Evolutionary conservation across 2,888 invertebrate species (phyloP).

Genomic region (Eledone cirrhosa): DNA sequence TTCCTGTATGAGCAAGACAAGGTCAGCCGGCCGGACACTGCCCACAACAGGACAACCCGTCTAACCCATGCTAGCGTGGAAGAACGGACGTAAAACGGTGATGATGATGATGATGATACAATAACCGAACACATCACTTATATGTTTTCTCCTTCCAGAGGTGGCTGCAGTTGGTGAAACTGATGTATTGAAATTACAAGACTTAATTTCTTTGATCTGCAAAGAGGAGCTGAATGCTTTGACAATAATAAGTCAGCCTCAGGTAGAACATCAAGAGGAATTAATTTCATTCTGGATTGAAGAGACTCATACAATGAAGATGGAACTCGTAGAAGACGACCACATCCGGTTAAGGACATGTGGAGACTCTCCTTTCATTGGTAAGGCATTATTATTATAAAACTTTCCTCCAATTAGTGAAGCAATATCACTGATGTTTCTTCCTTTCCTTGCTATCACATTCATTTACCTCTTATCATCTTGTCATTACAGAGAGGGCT

Average conservation of each 20-base stretch:
- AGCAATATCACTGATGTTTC: too few species aligned
- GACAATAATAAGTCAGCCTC: conserved; percentile 4
- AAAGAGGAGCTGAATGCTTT: conserved; percentile 39
- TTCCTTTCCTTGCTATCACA: too few species aligned
- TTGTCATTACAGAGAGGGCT: too few species aligned
- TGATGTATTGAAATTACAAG: conserved; percentile 46
- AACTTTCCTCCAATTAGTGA: not conserved
- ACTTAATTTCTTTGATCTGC: conserved; percentile 42
- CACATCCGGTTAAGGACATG: conserved; percentile 51
- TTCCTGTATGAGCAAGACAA: too few species aligned
- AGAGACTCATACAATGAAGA: conserved; percentile 41
- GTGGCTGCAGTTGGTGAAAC: conserved; percentile 55
- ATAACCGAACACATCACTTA: too few species aligned
- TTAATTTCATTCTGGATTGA: conserved; percentile 48
- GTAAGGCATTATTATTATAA: conserved; percentile 38
- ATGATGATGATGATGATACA: too few species aligned
- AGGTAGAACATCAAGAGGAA: not conserved
- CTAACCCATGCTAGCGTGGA: too few species aligned
- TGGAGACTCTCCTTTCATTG: conserved; percentile 54
- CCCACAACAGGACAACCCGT: too few species aligned
- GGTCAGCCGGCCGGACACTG: too few species aligned
- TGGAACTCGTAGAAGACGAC: conserved; percentile 49
- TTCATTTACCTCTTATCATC: too few species aligned
- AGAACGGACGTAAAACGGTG: too few species aligned
- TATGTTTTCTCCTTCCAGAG: conserved; percentile 40